Evolutionary conservation across 2,113 vertebrate genomes (phyloP).

Genomic region (Nesogale talazaci): DNA sequence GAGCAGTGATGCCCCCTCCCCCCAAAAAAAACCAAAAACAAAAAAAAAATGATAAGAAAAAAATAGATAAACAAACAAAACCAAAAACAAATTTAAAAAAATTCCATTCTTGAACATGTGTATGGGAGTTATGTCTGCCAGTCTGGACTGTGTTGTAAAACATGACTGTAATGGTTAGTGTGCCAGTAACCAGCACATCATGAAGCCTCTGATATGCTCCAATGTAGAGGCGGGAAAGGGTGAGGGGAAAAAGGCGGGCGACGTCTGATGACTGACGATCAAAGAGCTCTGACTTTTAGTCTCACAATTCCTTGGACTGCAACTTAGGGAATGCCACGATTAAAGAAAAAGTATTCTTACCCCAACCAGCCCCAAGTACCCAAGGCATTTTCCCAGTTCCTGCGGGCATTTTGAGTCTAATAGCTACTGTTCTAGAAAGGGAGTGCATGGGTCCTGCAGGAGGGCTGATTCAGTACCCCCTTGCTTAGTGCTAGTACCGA

Average conservation of each 20-base stretch:
- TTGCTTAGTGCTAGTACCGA: not conserved
- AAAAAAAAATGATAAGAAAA: too few species aligned
- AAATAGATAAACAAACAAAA: too few species aligned
- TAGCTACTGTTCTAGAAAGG: not conserved
- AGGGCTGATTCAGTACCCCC: not conserved
- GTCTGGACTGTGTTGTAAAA: not conserved
- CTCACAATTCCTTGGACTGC: not conserved
- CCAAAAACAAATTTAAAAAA: too few species aligned
- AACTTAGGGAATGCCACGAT: not conserved
- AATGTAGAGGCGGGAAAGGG: not conserved
- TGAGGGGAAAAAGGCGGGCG: not conserved
- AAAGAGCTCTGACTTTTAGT: not conserved
- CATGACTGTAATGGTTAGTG: not conserved
- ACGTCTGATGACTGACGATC: not conserved
- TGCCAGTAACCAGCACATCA: not conserved
- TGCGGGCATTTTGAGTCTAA: not conserved
- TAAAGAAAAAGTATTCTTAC: not conserved
- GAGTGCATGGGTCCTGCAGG: not conserved
- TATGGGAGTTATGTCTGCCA: too few species aligned
- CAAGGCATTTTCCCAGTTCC: too few species aligned
- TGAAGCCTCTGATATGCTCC: not conserved
- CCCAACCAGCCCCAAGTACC: not conserved
- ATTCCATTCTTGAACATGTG: not conserved
- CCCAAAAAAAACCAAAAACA: not conserved
- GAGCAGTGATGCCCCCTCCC: too few species aligned